Base-by-base conservation (phyloP, 2,797 vertebrate species). In the Oryzias dopingdopingensis region DNA sequence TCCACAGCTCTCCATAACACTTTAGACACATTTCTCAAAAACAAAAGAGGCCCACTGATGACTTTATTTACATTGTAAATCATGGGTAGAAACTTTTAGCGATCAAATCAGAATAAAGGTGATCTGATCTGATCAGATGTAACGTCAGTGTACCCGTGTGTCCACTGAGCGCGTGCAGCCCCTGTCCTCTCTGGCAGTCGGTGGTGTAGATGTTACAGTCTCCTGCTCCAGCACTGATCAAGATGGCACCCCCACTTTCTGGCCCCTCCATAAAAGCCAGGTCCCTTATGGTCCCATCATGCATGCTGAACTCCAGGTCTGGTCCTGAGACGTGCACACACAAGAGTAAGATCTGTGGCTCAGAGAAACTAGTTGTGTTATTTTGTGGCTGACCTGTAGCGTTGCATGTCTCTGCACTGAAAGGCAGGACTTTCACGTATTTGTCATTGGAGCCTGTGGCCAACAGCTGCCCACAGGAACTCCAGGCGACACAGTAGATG, bases 121-220 rank as follows among this genome's bases (percentile, higher is more conserved):
- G 18, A 18, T 18, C 18, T 18, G 5, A 6, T 32, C 29, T 32
- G 29, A 6, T 32, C 29, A 8, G 8, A 32, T 32, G 8, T 32
- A 8, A 8, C 8, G 8, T 32, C 1, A 0, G 18, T 0, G 14
- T 83, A 98, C 97, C 97, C 46, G 96, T 99, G 80, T 99, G 97
- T 74, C 96, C 97, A 55, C 95, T 98, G 44, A 99, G 91, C 6
- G 97, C 97, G 7, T 99, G 97, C 53, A 99, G 92, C 44, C 97
- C 97, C 82, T 98, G 96, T 23, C 96, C 96, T 68, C 96, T 91
- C 78, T 98, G 96, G 70, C 97, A 99, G 65, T 99, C 97, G 1
- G 97, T 99, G 59, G 97, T 98, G 80, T 99, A 99, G 88, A 99
- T 99, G 86, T 99, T 99, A 85, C 97, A 90, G 72, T 99, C 97